Conservation (phyloP, 2,888 invertebrate species). For the Scaptomyza tumidula region DNA sequence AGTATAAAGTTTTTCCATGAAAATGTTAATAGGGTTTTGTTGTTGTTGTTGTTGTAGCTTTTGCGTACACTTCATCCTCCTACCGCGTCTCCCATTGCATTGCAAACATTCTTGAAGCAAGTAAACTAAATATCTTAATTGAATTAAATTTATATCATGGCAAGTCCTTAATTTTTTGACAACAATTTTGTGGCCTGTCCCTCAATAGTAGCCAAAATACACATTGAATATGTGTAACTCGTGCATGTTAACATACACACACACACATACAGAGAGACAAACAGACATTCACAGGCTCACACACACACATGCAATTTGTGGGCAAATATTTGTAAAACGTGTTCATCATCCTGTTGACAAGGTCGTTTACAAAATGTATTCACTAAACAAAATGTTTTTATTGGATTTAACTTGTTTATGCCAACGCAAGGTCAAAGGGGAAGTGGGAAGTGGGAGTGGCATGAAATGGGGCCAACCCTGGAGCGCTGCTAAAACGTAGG, state of each 20-base stretch:
- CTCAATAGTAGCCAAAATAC: constrained; percentile 40
- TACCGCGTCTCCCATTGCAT: background rate
- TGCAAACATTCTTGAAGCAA: constrained; percentile 26
- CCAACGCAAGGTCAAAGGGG: constrained; percentile 36
- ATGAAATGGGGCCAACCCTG: background rate
- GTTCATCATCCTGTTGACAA: constrained; percentile 76
- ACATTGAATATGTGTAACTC: constrained; percentile 36
- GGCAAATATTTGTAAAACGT: constrained; percentile 71
- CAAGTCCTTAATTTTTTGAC: constrained; percentile 3
- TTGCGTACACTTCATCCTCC: background rate
- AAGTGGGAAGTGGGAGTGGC: background rate
- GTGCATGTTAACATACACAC: constrained; percentile 23
- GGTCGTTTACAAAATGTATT: constrained; percentile 72
- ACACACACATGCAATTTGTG: constrained; percentile 27
- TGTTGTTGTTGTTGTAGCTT: constrained; percentile 38
- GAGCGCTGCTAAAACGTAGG: background rate
- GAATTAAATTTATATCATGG: constrained; percentile 56
- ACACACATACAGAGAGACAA: constrained; percentile 8
- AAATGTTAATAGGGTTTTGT: constrained; percentile 55
- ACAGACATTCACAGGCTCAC: constrained; percentile 15
- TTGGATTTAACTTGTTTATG: constrained; percentile 65
- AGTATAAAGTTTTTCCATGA: constrained; percentile 58
- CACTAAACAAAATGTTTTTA: constrained; percentile 72
- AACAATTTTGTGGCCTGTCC: constrained; percentile 4
- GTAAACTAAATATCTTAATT: constrained; percentile 47